Evolutionary conservation across 2,888 invertebrate species (phyloP).

Genomic region (Drosophila borborema): DNA sequence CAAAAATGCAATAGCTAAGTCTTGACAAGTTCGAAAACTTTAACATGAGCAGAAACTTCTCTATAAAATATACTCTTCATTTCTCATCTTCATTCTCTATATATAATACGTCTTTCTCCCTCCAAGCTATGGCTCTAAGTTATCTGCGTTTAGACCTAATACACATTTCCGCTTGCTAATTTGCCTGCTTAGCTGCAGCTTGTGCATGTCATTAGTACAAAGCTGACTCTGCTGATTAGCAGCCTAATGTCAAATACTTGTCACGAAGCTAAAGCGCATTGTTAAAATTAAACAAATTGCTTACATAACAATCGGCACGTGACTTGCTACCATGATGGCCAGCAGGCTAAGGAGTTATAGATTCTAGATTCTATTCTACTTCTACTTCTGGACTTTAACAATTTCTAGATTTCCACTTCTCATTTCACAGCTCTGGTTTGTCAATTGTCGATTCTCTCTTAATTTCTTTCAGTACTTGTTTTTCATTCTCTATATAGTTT

Average conservation of each 20-base stretch:
- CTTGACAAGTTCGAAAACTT: neutral
- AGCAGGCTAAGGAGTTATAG: neutral
- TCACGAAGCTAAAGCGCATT: constrained; percentile 18
- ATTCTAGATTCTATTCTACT: neutral
- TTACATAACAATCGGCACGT: constrained; percentile 47
- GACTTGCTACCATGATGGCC: constrained; percentile 29
- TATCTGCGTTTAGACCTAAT: neutral
- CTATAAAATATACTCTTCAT: neutral
- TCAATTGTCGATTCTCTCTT: neutral
- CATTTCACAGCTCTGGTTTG: too few species aligned
- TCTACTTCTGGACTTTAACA: too few species aligned
- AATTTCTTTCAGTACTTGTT: neutral
- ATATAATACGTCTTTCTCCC: neutral
- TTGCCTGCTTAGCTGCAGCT: constrained; percentile 16
- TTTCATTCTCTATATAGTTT: neutral
- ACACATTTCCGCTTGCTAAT: constrained; percentile 11
- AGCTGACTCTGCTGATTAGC: constrained; percentile 32
- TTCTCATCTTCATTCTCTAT: neutral
- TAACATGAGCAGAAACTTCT: neutral
- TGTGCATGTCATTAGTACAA: constrained; percentile 34
- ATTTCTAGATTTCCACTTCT: too few species aligned
- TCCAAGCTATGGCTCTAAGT: neutral
- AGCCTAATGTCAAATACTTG: constrained; percentile 23
- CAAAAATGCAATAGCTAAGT: neutral
- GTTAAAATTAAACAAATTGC: constrained; percentile 19